phyloP scores from a whole-genome alignment of 2,888 invertebrate genomes.

The Hybos culiciformis region DNA sequence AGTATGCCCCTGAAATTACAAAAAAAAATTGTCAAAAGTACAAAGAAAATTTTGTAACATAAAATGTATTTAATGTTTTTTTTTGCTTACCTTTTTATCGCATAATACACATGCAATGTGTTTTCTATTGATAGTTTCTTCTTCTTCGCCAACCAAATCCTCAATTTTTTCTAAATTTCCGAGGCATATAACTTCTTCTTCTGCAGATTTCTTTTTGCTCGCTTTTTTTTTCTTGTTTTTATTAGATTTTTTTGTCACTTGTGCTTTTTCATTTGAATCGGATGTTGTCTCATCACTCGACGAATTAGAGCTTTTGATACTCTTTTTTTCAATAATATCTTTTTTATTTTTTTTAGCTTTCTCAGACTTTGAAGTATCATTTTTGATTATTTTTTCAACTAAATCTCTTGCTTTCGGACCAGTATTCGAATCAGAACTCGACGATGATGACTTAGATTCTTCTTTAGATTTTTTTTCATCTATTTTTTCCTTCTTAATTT shows the following conservation, averaged over 20 bases:
- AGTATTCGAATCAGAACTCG: too few species aligned
- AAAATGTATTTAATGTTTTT: not conserved
- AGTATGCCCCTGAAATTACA: conserved; percentile 22
- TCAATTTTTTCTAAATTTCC: conserved; percentile 20
- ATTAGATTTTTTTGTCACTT: not conserved
- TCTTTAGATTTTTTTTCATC: too few species aligned
- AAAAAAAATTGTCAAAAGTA: conserved; percentile 1
- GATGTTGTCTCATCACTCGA: not conserved
- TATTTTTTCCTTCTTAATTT: conserved; percentile 1
- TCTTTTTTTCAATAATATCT: not conserved
- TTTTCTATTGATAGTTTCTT: conserved; percentile 1
- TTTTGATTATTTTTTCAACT: not conserved
- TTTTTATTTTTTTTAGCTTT: conserved; percentile 7
- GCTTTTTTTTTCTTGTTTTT: not conserved
- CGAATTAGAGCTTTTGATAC: conserved; percentile 5
- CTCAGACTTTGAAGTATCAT: conserved; percentile 8
- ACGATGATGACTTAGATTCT: too few species aligned
- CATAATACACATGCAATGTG: conserved; percentile 22
- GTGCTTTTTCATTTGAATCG: not conserved
- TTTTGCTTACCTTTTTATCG: conserved; percentile 22
- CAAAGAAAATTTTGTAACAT: not conserved
- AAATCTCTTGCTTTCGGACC: too few species aligned
- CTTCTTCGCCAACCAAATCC: conserved; percentile 23
- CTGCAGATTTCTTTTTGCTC: not conserved
- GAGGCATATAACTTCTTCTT: conserved; percentile 29